Base-by-base conservation (phyloP, 2,888 invertebrate genomes). In the Sphinx pinastri region DNA sequence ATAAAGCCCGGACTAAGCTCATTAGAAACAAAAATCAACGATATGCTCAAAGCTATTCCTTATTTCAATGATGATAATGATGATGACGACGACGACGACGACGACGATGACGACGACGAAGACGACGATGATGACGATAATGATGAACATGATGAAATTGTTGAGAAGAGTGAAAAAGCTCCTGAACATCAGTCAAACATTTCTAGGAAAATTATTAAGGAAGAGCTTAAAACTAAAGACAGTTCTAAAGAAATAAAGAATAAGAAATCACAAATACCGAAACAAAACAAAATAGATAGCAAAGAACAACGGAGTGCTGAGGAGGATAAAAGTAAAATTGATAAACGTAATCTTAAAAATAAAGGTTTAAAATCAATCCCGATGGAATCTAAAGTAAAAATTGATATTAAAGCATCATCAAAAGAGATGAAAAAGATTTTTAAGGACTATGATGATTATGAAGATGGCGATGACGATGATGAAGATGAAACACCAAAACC, bases 71-170 rank as follows among this genome's bases (percentile, higher is more conserved):
- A 73, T 8, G 71, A 72, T 52, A 75, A 76, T 4, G 73, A 73
- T 12, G 70, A 76, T 16, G 70, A 72, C 10, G 70, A 71, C 19
- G 70, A 70, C 25, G 69, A 72, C 10, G 69, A 70, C 12, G 71
- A 74, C 0, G 14, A 68, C 49, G 51, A 49, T 0, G 14, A 58
- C 4, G 67, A 72, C 2, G 67, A 74, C 4, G 73, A 77, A 0
- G 71, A 72, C 0, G 70, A 74, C 3, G 72, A 73, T 25, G 79
- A 83, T 38, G n/a, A n/a, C n/a, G n/a, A n/a, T n/a, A n/a, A 82
- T 31, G 82, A 83, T 38, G 79, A 83, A 10, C 77, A 82, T 49
- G 79, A 85, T 0, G 79, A 19, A 49, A 63, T 19, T 19, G 8
- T 38, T 11, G 45, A 49, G 6, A 68, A 38, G 45, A 55, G 19